phyloP scores from a whole-genome alignment of 2,888 invertebrate species.

The Adela reaumurella region DNA sequence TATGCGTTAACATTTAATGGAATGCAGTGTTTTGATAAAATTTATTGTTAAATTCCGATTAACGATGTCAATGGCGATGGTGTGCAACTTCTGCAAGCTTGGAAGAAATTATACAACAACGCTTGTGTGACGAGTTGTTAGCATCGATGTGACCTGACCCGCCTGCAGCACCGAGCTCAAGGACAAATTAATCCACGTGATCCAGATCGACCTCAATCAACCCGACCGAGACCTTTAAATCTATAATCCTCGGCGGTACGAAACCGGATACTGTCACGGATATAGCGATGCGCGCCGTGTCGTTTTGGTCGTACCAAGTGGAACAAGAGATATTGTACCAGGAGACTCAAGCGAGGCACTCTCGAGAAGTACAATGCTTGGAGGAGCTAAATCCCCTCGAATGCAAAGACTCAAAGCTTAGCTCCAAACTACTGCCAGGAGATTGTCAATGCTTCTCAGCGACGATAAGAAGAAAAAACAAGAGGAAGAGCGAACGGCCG shows the following conservation, averaged over 20 bases:
- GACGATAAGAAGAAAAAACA: constrained; percentile 45
- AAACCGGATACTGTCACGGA: constrained; percentile 53
- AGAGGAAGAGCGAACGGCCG: constrained; percentile 38
- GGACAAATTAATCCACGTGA: constrained; percentile 51
- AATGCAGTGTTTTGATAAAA: no score
- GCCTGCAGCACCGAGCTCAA: constrained; percentile 47
- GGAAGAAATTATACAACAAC: constrained; percentile 37
- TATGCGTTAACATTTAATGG: no score
- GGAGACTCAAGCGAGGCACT: constrained; percentile 43
- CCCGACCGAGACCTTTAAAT: constrained; percentile 49
- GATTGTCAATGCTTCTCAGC: constrained; percentile 34
- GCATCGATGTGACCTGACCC: constrained; percentile 42
- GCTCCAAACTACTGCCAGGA: constrained; percentile 43
- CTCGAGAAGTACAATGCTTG: constrained; percentile 37
- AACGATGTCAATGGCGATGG: constrained; percentile 37
- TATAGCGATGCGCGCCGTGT: constrained; percentile 52
- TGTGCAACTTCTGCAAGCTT: constrained; percentile 52
- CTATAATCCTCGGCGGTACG: constrained; percentile 50
- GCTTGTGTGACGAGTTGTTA: constrained; percentile 56
- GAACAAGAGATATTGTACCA: constrained; percentile 50
- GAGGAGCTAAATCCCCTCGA: constrained; percentile 44
- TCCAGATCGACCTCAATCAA: constrained; percentile 50
- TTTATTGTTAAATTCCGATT: no score
- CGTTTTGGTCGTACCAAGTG: constrained; percentile 52
- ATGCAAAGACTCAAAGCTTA: constrained; percentile 45